Conservation (phyloP, 2,888 invertebrate species). For the Agrotis clavis region DNA sequence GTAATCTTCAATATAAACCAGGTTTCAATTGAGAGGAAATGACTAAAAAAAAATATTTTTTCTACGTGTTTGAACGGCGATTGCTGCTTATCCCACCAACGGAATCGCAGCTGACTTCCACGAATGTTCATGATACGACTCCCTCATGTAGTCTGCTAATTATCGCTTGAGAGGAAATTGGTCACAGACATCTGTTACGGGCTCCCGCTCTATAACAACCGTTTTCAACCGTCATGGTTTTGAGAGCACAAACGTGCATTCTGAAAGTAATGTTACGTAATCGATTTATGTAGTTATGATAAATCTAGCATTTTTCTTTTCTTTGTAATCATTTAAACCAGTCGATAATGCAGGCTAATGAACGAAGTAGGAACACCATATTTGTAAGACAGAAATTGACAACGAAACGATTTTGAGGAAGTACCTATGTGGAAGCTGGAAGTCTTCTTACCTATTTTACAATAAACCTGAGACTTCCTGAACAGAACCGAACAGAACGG, state of each 20-base stretch:
- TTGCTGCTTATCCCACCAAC: too few species aligned
- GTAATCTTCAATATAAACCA: too few species aligned
- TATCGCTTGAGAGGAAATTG: too few species aligned
- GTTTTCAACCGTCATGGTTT: conserved; percentile 31
- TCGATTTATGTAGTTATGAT: neutral
- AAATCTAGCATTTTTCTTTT: neutral
- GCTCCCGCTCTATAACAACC: too few species aligned
- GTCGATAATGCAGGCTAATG: neutral
- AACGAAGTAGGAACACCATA: conserved; percentile 1
- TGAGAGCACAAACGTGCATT: conserved; percentile 28
- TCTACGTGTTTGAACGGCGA: too few species aligned
- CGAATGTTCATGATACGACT: too few species aligned
- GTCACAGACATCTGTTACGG: too few species aligned
- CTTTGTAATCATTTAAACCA: neutral
- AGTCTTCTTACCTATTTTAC: neutral
- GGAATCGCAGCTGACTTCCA: too few species aligned
- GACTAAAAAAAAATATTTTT: too few species aligned
- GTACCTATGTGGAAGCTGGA: neutral
- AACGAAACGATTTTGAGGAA: conserved; percentile 7
- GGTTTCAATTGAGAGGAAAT: too few species aligned
- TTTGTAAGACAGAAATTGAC: conserved; percentile 23
- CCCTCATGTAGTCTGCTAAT: too few species aligned
- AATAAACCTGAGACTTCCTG: conserved; percentile 8
- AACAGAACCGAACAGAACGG: conserved; percentile 1
- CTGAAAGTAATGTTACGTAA: conserved; percentile 22